Evolutionary conservation across 2,797 vertebrate genomes (phyloP), one percentile per base, ranked within the genome.

Genomic region (Decapterus maruadsi): DNA sequence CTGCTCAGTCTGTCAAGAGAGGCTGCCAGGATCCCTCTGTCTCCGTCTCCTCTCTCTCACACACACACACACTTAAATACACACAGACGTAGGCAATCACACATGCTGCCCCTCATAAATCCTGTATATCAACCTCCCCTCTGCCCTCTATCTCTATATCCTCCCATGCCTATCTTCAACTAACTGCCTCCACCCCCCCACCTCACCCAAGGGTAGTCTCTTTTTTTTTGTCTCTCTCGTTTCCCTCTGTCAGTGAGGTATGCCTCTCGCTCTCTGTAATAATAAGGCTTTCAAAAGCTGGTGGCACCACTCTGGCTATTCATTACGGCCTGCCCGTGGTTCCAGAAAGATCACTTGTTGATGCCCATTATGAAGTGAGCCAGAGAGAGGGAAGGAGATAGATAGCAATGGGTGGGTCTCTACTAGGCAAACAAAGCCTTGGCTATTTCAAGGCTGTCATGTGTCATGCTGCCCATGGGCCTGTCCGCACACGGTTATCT

Each of bases 371-470:
- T 42, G 61, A 67, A 67, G 68, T 65, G 66, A 80, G 63, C 67
- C 55, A 55, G 29, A 38, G 50, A 34, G 46, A 56, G 10, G 13
- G 26, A 58, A 7, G 22, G 20, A 17, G 48, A 68, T 51, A 65
- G 46, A 72, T 57, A 8, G 64, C 1, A 9, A 20, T 29, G 57
- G 73, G 59, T 48, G 38, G 38, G 40, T 65, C 83, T 80, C 31
- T 31, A 29, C 43, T 48, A 68, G n/a, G 57, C 69, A 89, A 90
- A 87, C 77, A 89, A 87, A 87, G 71, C 80, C 81, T 83, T 84
- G 77, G 78, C 68, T 86, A 73, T 82, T 87, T 88, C 80, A 87
- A 86, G 86, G 89, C 75, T 85, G 81, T 72, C 78, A 85, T 91
- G 84, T 80, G 85, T 91, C 90, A 91, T 76, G 75, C 70, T 78